These are phyloP conservation scores for Bolinopsis microptera DNA, from an alignment of 37 sponge, comb jelly and placozoan genomes.

Conservation along the genomic window DNA sequence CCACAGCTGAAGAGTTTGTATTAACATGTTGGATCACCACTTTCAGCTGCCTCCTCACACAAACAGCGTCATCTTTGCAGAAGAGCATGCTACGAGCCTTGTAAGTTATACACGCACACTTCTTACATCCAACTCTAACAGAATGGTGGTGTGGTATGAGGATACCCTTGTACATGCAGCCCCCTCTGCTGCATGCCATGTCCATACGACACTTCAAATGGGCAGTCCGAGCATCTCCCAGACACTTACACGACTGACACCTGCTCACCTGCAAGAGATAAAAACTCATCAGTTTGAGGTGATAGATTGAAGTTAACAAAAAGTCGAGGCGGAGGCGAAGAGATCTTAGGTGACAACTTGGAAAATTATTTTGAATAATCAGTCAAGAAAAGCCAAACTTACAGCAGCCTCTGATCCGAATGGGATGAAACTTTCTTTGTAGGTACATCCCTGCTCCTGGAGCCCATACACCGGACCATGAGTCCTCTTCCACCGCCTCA, in stretches of 20 bases:
- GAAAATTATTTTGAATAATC: too few relatives aligned
- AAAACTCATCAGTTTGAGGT: background rate
- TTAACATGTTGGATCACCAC: background rate
- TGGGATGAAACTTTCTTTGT: background rate
- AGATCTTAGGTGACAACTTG: too few relatives aligned
- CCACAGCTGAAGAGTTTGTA: background rate
- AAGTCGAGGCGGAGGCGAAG: too few relatives aligned
- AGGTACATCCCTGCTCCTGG: background rate
- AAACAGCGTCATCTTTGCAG: background rate
- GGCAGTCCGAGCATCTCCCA: background rate
- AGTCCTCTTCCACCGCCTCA: background rate
- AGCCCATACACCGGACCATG: background rate
- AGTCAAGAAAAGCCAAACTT: background rate
- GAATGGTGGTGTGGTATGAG: background rate
- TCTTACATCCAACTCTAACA: background rate
- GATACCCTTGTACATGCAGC: conserved; percentile 2
- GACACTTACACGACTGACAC: background rate
- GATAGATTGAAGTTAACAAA: background rate
- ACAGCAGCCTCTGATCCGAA: background rate
- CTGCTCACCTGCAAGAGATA: background rate
- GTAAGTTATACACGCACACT: background rate
- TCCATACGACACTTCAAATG: background rate
- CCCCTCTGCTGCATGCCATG: conserved; percentile 21
- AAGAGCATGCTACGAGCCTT: background rate
- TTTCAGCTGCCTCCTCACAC: background rate